Conservation (phyloP, 2,797 vertebrate genomes). For the Tenualosa thibaudeaui region DNA sequence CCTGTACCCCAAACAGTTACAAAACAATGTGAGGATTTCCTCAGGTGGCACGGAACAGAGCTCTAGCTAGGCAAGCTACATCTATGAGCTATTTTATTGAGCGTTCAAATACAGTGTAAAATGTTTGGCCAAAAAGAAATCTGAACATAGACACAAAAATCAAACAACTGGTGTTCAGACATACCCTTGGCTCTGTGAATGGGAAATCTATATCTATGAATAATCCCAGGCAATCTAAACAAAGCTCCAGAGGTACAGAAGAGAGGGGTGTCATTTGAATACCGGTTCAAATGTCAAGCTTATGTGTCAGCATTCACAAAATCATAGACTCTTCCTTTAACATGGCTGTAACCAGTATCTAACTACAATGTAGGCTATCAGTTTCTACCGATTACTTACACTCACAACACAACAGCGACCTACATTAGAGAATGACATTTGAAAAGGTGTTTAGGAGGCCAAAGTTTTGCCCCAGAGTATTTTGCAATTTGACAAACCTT, state of each 20-base stretch:
- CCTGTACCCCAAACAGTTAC: no score
- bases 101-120: no score
- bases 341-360: not conserved
- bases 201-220: not conserved
- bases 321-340: not conserved
- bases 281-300: not conserved
- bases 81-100: no score
- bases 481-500: constrained; percentile 5
- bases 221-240: not conserved
- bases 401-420: not conserved
- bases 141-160: no score
- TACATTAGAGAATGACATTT: not conserved
- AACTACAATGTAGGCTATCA: not conserved
- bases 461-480: not conserved
- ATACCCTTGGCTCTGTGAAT: not conserved
- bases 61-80: no score
- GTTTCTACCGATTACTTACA: not conserved
- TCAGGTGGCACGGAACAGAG: no score
- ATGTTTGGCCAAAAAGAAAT: no score
- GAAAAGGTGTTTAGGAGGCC: not conserved
- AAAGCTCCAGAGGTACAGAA: not conserved
- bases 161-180: no score
- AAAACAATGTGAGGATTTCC: no score
- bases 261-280: not conserved
- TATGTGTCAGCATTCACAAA: not conserved